Percentiles rank a stretch among this genome's conserved stretches.
phyloP scores from a whole-genome alignment of 2,888 invertebrate genomes.

The Cephus runcator region DNA sequence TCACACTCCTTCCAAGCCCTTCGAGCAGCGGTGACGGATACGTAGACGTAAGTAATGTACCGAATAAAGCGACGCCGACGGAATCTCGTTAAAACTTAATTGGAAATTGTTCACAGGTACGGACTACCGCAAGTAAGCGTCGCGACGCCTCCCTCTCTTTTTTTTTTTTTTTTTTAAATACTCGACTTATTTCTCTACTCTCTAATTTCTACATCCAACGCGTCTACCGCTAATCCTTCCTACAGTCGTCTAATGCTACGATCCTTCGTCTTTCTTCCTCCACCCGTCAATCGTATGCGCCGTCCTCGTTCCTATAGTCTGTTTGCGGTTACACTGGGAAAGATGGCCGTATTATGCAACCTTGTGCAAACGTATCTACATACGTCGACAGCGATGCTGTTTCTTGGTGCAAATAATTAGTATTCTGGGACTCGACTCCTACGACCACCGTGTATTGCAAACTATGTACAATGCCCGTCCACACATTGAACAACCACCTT shows the following conservation, averaged over 20 bases:
- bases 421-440: constrained; percentile 22
- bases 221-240: not conserved
- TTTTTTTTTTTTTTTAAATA: not conserved
- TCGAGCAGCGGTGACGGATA: not conserved
- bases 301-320: not conserved
- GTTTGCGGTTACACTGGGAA: not conserved
- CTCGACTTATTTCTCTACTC: not conserved
- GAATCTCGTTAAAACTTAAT: not conserved
- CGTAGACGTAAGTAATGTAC: not conserved
- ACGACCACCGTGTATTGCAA: constrained; percentile 4
- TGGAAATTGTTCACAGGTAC: not conserved
- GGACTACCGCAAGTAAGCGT: not conserved
- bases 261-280: not conserved
- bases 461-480: not conserved
- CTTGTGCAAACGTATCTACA: constrained; percentile 5
- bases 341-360: not conserved
- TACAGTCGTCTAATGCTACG: too few relatives aligned
- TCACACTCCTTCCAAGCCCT: not conserved
- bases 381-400: constrained; percentile 25
- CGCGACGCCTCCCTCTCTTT: not conserved
- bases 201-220: not conserved
- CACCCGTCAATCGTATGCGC: not conserved
- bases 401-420: constrained; percentile 37
- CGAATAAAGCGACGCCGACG: not conserved
- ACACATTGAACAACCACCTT: not conserved